Evolutionary conservation across 2,888 invertebrate genomes (phyloP).

Genomic region (Synanthedon tipuliformis): DNA sequence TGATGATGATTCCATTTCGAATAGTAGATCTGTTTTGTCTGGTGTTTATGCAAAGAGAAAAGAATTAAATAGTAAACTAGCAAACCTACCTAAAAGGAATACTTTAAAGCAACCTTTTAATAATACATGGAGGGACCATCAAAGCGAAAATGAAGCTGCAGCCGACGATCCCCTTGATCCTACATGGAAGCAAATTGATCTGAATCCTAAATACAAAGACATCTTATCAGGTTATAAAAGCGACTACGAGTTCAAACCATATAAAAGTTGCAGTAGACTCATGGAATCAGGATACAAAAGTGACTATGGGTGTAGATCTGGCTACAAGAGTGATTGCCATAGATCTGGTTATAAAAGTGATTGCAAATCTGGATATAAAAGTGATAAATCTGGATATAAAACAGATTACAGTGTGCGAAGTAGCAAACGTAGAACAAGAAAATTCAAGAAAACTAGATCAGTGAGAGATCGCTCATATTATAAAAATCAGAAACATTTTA

Average conservation of each 20-base stretch:
- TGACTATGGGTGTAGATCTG: constrained; percentile 69
- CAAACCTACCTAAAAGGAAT: constrained; percentile 45
- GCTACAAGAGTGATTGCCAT: constrained; percentile 61
- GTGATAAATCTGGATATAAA: constrained; percentile 71
- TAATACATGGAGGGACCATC: constrained; percentile 57
- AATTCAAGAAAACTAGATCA: constrained; percentile 62
- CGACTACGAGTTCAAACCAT: constrained; percentile 66
- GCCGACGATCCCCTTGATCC: constrained; percentile 72
- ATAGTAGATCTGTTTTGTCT: constrained; percentile 55
- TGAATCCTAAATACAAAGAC: constrained; percentile 73
- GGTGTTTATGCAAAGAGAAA: constrained; percentile 64
- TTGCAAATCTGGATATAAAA: constrained; percentile 72
- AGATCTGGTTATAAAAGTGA: constrained; percentile 73
- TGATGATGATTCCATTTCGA: constrained; percentile 44
- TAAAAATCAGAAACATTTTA: constrained; percentile 67
- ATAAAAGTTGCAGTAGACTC: constrained; percentile 62
- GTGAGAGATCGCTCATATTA: constrained; percentile 64
- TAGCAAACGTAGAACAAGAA: constrained; percentile 58
- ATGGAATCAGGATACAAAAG: constrained; percentile 73
- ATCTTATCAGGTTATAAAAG: constrained; percentile 73
- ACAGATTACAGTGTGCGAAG: constrained; percentile 69
- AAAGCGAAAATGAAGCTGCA: constrained; percentile 62
- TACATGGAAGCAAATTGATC: constrained; percentile 74
- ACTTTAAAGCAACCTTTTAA: constrained; percentile 37
- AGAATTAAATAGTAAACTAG: constrained; percentile 58